phyloP scores from a whole-genome alignment of 92 coral and sea anemone species.

The Zoanthus gigantus region DNA sequence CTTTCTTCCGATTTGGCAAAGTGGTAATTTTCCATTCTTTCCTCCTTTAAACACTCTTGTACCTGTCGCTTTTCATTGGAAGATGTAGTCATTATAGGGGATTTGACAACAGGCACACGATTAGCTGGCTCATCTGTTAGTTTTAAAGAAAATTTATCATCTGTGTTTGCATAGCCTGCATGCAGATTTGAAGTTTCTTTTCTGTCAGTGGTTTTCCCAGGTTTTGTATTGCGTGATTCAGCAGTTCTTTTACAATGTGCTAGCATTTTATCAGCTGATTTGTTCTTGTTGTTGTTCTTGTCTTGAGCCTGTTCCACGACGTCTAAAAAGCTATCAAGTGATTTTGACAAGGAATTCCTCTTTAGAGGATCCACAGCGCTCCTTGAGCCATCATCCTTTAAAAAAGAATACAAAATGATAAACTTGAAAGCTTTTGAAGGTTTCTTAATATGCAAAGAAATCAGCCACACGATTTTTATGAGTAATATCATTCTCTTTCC shows the following conservation, averaged over 20 bases:
- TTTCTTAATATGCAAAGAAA: neutral
- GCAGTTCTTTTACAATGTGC: conserved; percentile 24
- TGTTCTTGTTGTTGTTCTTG: neutral
- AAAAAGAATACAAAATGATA: neutral
- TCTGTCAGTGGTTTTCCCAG: conserved; percentile 3
- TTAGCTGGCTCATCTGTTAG: neutral
- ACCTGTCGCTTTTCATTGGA: neutral
- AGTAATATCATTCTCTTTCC: no score
- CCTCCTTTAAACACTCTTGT: conserved; percentile 16
- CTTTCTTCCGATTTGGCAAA: conserved; percentile 71
- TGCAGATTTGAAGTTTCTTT: neutral
- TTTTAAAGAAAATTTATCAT: neutral
- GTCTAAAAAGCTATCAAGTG: conserved; percentile 18
- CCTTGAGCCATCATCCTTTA: conserved; percentile 51
- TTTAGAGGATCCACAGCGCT: conserved; percentile 24
- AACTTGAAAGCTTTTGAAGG: neutral
- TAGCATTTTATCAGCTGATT: conserved; percentile 22
- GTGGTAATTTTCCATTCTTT: conserved; percentile 40
- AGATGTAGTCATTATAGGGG: neutral
- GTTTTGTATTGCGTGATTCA: neutral
- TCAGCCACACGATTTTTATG: no score
- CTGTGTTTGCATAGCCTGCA: neutral
- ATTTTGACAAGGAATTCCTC: conserved; percentile 15
- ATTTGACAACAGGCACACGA: neutral
- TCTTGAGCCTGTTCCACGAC: conserved; percentile 19